Percentiles rank a stretch among this genome's conserved stretches.
phyloP scores from a whole-genome alignment of 2,113 vertebrate genomes.

The Anas platyrhynchos region DNA sequence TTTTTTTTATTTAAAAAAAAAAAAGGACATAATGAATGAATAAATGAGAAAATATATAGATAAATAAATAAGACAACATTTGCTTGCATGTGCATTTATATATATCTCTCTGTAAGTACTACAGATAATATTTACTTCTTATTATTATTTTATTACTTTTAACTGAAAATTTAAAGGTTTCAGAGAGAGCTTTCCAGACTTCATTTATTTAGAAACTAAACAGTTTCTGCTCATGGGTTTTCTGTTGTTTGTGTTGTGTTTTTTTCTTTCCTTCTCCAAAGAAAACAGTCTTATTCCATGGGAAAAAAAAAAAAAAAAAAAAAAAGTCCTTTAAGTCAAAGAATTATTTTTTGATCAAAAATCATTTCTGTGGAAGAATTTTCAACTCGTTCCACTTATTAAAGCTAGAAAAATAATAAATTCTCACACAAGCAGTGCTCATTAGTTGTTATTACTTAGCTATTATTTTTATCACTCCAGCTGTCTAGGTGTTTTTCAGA shows the following conservation, averaged over 20 bases:
- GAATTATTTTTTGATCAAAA: not conserved
- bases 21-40: not conserved
- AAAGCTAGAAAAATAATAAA: not conserved
- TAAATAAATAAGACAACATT: not conserved
- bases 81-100: not conserved
- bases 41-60: not conserved
- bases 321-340: not conserved
- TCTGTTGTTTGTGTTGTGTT: no score
- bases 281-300: not conserved
- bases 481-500: not conserved
- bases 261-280: not conserved
- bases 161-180: not conserved
- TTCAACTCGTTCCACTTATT: conserved; percentile 5
- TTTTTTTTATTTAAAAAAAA: no score
- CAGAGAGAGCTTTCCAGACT: not conserved
- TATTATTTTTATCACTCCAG: not conserved
- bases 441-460: conserved; percentile 9
- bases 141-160: not conserved
- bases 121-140: no score
- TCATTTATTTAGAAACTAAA: not conserved
- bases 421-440: not conserved
- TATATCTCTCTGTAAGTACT: not conserved
- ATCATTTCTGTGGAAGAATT: accelerated
- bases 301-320: not conserved
- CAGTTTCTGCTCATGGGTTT: not conserved